Base-by-base conservation (phyloP, 2,888 invertebrate genomes). In the Cryptocephalus primarius region DNA sequence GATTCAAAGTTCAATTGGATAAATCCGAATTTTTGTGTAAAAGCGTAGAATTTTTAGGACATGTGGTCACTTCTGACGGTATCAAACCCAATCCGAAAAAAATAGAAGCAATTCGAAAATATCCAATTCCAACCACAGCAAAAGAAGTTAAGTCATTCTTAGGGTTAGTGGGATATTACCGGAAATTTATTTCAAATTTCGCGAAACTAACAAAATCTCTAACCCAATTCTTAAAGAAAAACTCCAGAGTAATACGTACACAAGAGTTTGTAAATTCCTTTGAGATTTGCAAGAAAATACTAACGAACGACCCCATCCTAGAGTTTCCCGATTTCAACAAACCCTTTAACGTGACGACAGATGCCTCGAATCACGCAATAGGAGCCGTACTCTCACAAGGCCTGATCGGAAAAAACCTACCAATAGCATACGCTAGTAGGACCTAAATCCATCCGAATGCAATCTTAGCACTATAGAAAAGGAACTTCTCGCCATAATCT, bases 81-180 rank as follows among this genome's bases (percentile, higher is more conserved):
- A 57, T 66, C 0, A 64, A 60, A 46, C 68, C 69, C 2, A 63
- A 67, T 45, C n/a, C n/a, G n/a, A n/a, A n/a, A n/a, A n/a, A n/a
- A n/a, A n/a, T n/a, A n/a, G n/a, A n/a, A n/a, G n/a, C n/a, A n/a
- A n/a, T n/a, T n/a, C n/a, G n/a, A n/a, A n/a, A n/a, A n/a, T n/a
- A n/a, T n/a, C n/a, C n/a, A n/a, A n/a, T n/a, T n/a, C n/a, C n/a
- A n/a, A n/a, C n/a, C n/a, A 34, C 34, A 34, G 34, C 14, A 39
- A 62, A 60, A 51, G 59, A 65, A 42, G 60, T 62, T 1, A 65
- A 65, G 56, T 51, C 55, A 31, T 64, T 61, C 43, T 45, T 64
- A 47, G 63, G 62, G 33, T 48, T 62, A 13, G 43, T 55, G 8
- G 55, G 59, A 11, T 63, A 62, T 45, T 67, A 63, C 33, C 54